Conservation (phyloP, 2,888 invertebrate genomes). For the Cheilosia scutellata region DNA sequence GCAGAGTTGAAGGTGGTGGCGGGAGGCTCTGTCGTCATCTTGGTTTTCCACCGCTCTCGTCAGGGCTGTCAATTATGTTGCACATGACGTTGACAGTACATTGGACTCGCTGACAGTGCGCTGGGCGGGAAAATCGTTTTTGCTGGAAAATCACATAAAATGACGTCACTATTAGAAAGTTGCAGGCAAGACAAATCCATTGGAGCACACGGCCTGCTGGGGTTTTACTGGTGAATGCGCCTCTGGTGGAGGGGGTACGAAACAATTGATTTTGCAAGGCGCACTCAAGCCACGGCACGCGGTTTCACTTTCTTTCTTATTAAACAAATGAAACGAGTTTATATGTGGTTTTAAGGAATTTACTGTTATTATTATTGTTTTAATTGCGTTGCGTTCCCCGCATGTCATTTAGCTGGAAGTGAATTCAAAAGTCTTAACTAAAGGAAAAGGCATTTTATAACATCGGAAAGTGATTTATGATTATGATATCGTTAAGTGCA, state of each 20-base stretch:
- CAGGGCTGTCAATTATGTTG: constrained; percentile 14
- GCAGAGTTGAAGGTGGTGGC: not conserved
- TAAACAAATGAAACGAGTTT: constrained; percentile 46
- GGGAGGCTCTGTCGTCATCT: not conserved
- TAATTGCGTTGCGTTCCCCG: constrained; percentile 23
- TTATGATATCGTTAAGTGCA: not conserved
- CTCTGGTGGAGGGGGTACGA: not conserved
- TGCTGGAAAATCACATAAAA: constrained; percentile 14
- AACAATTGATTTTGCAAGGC: constrained; percentile 53
- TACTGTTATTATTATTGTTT: constrained; percentile 53
- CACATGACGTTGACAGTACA: constrained; percentile 27
- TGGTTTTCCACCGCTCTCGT: not conserved
- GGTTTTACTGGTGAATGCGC: too few species aligned
- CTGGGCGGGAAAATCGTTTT: constrained; percentile 35
- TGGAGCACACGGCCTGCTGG: not conserved
- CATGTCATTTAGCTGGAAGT: constrained; percentile 10
- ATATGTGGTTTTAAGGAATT: constrained; percentile 50
- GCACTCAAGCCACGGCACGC: not conserved
- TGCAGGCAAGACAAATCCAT: constrained; percentile 16
- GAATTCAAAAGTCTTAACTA: not conserved
- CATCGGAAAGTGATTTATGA: constrained; percentile 17
- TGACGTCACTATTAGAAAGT: constrained; percentile 52
- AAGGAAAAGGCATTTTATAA: constrained; percentile 9
- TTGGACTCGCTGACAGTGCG: constrained; percentile 19
- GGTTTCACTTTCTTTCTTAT: constrained; percentile 64